Evolutionary conservation across 1,140 invertebrate species (phyloP).

Genomic region (Gryllus bimaculatus): DNA sequence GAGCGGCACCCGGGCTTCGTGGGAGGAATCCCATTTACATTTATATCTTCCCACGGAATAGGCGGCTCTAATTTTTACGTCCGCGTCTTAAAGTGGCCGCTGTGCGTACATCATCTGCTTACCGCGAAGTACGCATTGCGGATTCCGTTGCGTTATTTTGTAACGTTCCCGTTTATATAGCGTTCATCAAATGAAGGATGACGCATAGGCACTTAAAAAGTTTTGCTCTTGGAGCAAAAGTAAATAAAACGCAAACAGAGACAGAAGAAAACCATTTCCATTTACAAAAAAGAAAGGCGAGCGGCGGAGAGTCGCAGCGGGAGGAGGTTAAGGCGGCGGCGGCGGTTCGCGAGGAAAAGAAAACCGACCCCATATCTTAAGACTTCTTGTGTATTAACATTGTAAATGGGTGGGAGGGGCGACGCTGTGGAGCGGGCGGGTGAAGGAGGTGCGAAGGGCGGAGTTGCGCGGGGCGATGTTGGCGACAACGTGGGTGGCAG

Average conservation of each 20-base stretch:
- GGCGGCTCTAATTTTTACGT: not conserved
- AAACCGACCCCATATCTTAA: not conserved
- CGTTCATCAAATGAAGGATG: not conserved
- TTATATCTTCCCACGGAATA: not conserved
- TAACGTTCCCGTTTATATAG: not conserved
- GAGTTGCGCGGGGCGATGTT: too few relatives aligned
- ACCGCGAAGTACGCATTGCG: not conserved
- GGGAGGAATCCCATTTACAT: not conserved
- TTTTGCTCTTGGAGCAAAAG: not conserved
- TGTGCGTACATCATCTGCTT: not conserved
- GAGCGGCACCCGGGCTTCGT: not conserved
- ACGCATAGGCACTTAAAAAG: not conserved
- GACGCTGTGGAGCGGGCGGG: too few relatives aligned
- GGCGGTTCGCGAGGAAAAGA: not conserved
- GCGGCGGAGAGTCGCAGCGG: not conserved
- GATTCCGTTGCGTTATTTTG: not conserved
- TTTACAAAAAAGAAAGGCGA: not conserved
- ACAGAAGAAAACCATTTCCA: not conserved
- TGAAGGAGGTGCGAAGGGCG: too few relatives aligned
- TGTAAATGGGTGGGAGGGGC: not conserved
- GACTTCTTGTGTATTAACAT: not conserved
- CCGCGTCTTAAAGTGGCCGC: not conserved
- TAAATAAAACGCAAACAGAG: not conserved
- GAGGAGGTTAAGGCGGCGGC: not conserved
- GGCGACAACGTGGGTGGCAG: too few relatives aligned